Conservation (phyloP, 2,797 vertebrate genomes). For the Coccyzus lansbergi region DNA sequence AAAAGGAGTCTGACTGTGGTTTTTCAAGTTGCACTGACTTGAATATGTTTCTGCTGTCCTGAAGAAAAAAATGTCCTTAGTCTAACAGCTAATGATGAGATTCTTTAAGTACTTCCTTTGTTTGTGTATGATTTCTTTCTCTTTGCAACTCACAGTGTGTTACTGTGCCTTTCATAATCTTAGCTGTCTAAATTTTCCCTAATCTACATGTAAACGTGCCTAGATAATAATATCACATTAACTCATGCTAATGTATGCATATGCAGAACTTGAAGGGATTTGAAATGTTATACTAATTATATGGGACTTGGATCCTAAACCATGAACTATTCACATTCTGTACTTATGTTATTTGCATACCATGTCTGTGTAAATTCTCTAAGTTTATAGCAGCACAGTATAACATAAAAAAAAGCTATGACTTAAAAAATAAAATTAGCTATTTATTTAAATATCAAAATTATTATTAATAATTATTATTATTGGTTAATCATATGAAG, state of each 20-base stretch:
- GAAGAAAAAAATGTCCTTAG: not conserved
- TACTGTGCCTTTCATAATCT: not conserved
- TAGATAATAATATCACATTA: slow-evolving; percentile 27
- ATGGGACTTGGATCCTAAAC: slow-evolving; percentile 21
- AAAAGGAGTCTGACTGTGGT: not conserved
- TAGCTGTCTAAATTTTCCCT: not conserved
- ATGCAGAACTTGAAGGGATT: slow-evolving; percentile 50
- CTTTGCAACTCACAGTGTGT: not conserved
- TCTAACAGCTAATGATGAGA: not conserved
- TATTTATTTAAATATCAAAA: slow-evolving; percentile 7
- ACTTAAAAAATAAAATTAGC: not conserved
- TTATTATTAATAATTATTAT: not conserved
- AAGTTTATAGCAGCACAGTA: not conserved
- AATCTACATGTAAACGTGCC: not conserved
- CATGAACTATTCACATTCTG: slow-evolving; percentile 24
- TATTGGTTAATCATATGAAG: not conserved
- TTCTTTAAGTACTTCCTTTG: not conserved
- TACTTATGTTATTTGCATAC: slow-evolving; percentile 35
- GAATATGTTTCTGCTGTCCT: not conserved
- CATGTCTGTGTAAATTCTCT: slow-evolving; percentile 9
- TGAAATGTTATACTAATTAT: slow-evolving; percentile 56
- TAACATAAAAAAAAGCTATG: not conserved
- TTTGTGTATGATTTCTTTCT: not conserved
- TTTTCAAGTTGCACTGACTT: not conserved
- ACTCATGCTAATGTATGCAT: slow-evolving; percentile 52